Evolutionary conservation across 2,113 vertebrate species (phyloP).

Genomic region (Phrynocephalus versicolor): DNA sequence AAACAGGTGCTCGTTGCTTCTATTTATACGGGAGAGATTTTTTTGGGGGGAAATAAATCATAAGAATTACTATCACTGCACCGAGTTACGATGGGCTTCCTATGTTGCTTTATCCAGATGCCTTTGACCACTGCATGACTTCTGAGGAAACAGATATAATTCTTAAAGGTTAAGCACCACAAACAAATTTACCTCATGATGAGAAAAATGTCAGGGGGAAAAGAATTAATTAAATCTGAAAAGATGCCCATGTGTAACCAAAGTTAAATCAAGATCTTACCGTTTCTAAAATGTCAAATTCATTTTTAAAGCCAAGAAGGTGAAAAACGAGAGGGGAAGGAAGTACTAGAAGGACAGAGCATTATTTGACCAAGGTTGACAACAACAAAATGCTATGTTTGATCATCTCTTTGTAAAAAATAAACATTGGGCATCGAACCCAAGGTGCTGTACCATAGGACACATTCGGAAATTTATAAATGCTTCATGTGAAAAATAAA

Average conservation of each 20-base stretch:
- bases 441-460: not conserved
- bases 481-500: constrained; percentile 16
- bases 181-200: constrained; percentile 65
- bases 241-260: constrained; percentile 31
- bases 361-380: not conserved
- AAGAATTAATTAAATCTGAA: constrained; percentile 59
- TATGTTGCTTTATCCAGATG: constrained; percentile 23
- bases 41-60: not conserved
- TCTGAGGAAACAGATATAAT: constrained; percentile 52
- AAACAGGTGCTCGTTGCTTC: not conserved
- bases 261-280: constrained; percentile 56
- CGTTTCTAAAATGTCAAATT: constrained; percentile 57
- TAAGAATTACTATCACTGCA: constrained; percentile 6
- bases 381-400: constrained; percentile 5
- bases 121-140: constrained; percentile 42
- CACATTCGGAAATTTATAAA: constrained; percentile 33
- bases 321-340: not conserved
- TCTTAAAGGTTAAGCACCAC: constrained; percentile 65
- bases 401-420: constrained; percentile 20
- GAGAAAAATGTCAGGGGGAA: constrained; percentile 65
- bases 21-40: no score
- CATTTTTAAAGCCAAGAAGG: not conserved
- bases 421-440: constrained; percentile 37
- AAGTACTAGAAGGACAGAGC: constrained; percentile 28
- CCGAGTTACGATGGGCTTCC: constrained; percentile 7